Conservation (phyloP, 2,113 vertebrate species). For the Gymnocephalus cernua region DNA sequence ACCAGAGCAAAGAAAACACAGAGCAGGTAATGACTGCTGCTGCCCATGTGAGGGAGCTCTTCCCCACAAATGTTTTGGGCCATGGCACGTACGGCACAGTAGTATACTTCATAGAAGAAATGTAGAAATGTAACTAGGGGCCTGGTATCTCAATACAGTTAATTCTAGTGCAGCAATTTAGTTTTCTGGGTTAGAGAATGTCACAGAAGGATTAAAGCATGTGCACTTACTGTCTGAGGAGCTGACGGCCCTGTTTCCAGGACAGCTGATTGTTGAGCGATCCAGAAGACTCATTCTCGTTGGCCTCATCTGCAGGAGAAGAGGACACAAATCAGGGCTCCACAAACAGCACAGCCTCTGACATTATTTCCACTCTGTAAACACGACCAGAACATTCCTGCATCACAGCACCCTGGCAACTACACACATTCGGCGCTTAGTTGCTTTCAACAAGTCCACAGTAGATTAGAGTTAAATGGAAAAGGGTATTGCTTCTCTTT, state of each 20-base stretch:
- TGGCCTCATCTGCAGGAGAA: constrained; percentile 92
- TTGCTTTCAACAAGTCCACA: constrained; percentile 22
- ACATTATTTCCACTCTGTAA: constrained; percentile 58
- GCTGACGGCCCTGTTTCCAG: constrained; percentile 98
- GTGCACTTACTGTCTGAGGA: constrained; percentile 95
- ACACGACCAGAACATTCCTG: constrained; percentile 64
- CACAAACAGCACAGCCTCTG: constrained; percentile 38
- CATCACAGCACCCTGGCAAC: constrained; percentile 52
- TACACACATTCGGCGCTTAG: constrained; percentile 6
- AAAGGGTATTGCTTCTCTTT: constrained; percentile 14
- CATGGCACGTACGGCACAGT: neutral
- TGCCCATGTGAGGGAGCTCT: constrained; percentile 75
- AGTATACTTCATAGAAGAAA: constrained; percentile 6
- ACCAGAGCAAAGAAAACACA: neutral
- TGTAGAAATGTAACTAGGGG: neutral
- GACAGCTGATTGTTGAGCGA: constrained; percentile 97
- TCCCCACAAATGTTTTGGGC: constrained; percentile 22
- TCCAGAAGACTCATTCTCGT: constrained; percentile 93
- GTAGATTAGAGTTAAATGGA: constrained; percentile 15
- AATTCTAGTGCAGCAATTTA: neutral
- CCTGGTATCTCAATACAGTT: neutral
- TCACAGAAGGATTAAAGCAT: neutral
- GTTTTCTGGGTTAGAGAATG: constrained; percentile 16
- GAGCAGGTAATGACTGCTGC: constrained; percentile 27
- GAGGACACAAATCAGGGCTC: constrained; percentile 74